Conservation (phyloP, 53 echinoderm and acorn worm species). For the Glandiceps talaboti region DNA sequence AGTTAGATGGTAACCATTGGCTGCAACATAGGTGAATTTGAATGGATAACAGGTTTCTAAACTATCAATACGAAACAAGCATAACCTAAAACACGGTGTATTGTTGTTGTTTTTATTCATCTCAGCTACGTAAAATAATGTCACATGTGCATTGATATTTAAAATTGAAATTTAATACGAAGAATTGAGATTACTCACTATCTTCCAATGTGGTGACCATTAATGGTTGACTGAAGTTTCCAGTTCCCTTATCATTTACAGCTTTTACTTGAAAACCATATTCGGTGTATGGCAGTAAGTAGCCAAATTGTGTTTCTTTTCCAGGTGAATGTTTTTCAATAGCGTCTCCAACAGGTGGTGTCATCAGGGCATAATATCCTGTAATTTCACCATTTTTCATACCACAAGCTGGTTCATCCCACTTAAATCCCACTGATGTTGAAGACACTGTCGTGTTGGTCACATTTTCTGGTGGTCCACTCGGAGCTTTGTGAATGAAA, state of each 20-base stretch:
- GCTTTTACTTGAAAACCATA: slow-evolving; percentile 40
- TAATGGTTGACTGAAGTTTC: slow-evolving; percentile 16
- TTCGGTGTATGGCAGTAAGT: slow-evolving; percentile 21
- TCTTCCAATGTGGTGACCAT: slow-evolving; percentile 12
- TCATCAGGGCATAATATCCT: slow-evolving; percentile 31
- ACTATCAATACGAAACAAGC: no score
- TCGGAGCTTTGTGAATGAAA: neutral
- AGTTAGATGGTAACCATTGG: no score
- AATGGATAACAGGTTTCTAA: no score
- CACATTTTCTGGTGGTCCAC: neutral
- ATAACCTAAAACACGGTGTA: no score
- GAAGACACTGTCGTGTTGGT: neutral
- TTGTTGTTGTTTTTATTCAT: no score
- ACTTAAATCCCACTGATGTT: slow-evolving; percentile 18
- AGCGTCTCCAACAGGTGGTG: neutral
- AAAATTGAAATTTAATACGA: neutral
- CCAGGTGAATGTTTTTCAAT: neutral
- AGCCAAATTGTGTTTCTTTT: neutral
- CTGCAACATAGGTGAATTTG: no score
- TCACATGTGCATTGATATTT: no score
- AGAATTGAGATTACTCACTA: slow-evolving; percentile 22
- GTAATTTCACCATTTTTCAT: slow-evolving; percentile 29
- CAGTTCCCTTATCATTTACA: slow-evolving; percentile 8
- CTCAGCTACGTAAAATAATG: no score
- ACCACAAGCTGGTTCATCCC: slow-evolving; percentile 50